phyloP scores from a whole-genome alignment of 2,888 invertebrate species.

The Diloba caeruleocephala region DNA sequence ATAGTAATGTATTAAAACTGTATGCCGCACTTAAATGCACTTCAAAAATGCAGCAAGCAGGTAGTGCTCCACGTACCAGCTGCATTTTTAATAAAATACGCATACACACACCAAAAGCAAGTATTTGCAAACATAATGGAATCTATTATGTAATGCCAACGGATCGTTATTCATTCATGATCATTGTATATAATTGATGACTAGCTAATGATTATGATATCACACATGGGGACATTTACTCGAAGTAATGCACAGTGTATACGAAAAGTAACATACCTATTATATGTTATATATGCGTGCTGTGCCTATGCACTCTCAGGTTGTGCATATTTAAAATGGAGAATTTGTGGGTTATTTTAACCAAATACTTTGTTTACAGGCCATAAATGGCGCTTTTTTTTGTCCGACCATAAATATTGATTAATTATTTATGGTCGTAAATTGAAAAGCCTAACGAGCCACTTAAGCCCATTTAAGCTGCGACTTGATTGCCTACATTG shows the following conservation, averaged over 20 bases:
- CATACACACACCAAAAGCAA: conserved; percentile 49
- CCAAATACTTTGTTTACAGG: no score
- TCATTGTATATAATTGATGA: conserved; percentile 18
- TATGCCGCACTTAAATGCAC: conserved; percentile 70
- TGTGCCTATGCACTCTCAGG: no score
- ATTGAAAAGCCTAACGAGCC: conserved; percentile 21
- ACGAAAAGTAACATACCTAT: conserved; percentile 21
- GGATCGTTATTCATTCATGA: conserved; percentile 14
- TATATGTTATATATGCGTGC: no score
- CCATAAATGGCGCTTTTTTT: no score
- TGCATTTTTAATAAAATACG: conserved; percentile 61
- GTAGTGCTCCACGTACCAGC: conserved; percentile 48
- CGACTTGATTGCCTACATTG: no score
- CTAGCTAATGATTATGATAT: conserved; percentile 24
- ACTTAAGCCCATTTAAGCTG: no score
- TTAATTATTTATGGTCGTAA: conserved; percentile 10
- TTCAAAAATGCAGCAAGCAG: conserved; percentile 66
- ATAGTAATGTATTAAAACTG: conserved; percentile 48
- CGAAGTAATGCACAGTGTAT: conserved; percentile 42
- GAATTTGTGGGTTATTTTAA: no score
- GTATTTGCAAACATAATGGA: conserved; percentile 43
- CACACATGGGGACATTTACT: conserved; percentile 42
- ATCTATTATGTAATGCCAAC: conserved; percentile 32
- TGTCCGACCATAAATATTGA: no score
- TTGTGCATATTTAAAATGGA: neutral